Conservation (phyloP, 2,888 invertebrate genomes). For the Artemia sinica region DNA sequence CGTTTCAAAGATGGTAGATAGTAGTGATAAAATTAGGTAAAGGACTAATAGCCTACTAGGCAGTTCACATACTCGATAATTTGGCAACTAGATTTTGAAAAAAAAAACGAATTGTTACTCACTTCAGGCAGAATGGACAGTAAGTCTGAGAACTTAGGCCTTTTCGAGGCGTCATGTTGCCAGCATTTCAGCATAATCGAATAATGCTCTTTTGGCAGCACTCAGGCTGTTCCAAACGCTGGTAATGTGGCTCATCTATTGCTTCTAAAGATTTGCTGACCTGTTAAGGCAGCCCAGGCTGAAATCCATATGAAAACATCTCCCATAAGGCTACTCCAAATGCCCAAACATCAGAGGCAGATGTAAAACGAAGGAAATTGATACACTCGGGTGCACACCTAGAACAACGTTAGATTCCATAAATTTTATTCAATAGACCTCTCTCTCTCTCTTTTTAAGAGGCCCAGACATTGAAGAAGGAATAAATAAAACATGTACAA, state of each 20-base stretch:
- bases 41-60: slow-evolving; percentile 21
- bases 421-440: not conserved
- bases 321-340: slow-evolving; percentile 98
- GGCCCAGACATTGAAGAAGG: slow-evolving; percentile 5
- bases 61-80: slow-evolving; percentile 20
- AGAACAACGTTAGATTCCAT: slow-evolving; percentile 20
- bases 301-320: slow-evolving; percentile 92
- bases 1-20: not conserved
- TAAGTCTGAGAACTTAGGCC: slow-evolving; percentile 80
- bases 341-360: slow-evolving; percentile 94
- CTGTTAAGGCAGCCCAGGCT: slow-evolving; percentile 88
- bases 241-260: slow-evolving; percentile 78
- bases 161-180: slow-evolving; percentile 70
- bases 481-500: not conserved
- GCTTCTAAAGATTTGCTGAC: slow-evolving; percentile 88
- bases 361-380: slow-evolving; percentile 83
- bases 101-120: slow-evolving; percentile 24
- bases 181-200: slow-evolving; percentile 85
- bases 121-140: slow-evolving; percentile 54
- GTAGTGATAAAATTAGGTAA: slow-evolving; percentile 6
- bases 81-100: slow-evolving; percentile 15
- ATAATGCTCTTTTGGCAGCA: slow-evolving; percentile 82
- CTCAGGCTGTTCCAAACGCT: slow-evolving; percentile 76
- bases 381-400: slow-evolving; percentile 97
- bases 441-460: not conserved